Evolutionary conservation across 1,140 invertebrate genomes (phyloP), one percentile per base, ranked within the genome.

Genomic region (Vanessa tameamea): DNA sequence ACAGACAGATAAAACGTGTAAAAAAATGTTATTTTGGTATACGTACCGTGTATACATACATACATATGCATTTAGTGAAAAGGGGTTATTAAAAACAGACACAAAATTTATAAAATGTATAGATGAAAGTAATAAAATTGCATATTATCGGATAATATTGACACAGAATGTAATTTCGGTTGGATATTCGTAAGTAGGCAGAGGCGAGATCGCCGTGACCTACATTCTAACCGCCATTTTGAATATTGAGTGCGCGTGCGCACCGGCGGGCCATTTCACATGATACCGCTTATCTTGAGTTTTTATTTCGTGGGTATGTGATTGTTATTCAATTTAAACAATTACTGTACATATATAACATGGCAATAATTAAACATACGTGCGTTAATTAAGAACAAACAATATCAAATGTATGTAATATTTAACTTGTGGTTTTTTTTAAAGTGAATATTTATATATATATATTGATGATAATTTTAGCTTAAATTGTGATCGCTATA

Each of bases 151-250:
- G 23, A 57, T 20, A 23, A 57, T 57, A 57, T 57, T 23, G 12
- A 55, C 66, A 68, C 55, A 53, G 51, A 67, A 68, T 68, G 48
- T 65, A 76, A 76, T 72, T 72, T 70, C 69, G 74, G 64, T 72
- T 73, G 66, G 69, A 80, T 78, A 80, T 80, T 73, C 69, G 79
- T 78, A 76, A 78, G 78, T 61, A 77, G 75, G 64, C 64, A 76
- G 66, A 61, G 74, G 64, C 72, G 75, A 73, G 78, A 66, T 79
- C 75, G 74, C 80, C 80, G 78, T 82, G 80, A 82, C 80, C 80
- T 64, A 85, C 83, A 78, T 87, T 71, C 61, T 47, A 53, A 55
- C 83, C 74, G 85, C 85, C 85, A 87, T 87, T 81, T 86, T 86
- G 83, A 79, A 86, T 85, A 82, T 77, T 74, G 81, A 76, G 83